Evolutionary conservation across 2,797 vertebrate genomes (phyloP).

Genomic region (Dromococcyx pavoninus): DNA sequence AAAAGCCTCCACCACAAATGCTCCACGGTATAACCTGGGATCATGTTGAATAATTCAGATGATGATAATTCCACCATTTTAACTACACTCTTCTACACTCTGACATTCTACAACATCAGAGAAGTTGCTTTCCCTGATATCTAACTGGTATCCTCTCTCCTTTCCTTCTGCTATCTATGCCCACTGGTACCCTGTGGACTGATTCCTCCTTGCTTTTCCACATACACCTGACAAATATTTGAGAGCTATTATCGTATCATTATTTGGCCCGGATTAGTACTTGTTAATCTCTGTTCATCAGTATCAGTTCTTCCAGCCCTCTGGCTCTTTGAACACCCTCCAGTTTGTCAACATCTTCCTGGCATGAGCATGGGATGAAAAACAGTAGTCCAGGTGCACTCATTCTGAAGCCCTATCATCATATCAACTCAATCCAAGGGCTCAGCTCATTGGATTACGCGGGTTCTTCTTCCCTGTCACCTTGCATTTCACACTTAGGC

Average conservation of each 20-base stretch:
- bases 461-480: neutral
- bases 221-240: neutral
- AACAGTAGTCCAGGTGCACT: neutral
- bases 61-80: neutral
- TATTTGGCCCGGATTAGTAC: neutral
- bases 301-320: constrained; percentile 27
- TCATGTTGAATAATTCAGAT: neutral
- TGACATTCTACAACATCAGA: neutral
- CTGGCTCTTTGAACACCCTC: constrained; percentile 19
- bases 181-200: neutral
- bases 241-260: neutral
- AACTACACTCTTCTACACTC: neutral
- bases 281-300: neutral
- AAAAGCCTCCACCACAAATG: neutral
- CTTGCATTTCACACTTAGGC: neutral
- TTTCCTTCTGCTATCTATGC: neutral
- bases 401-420: neutral
- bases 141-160: neutral
- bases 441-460: neutral
- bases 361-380: neutral
- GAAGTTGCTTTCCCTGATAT: neutral
- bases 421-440: neutral
- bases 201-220: neutral
- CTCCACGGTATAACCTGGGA: neutral
- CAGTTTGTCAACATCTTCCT: neutral